Percentiles rank a stretch among this genome's conserved stretches.
Conservation (phyloP, 2,113 vertebrate species). For the Oxyura jamaicensis region DNA sequence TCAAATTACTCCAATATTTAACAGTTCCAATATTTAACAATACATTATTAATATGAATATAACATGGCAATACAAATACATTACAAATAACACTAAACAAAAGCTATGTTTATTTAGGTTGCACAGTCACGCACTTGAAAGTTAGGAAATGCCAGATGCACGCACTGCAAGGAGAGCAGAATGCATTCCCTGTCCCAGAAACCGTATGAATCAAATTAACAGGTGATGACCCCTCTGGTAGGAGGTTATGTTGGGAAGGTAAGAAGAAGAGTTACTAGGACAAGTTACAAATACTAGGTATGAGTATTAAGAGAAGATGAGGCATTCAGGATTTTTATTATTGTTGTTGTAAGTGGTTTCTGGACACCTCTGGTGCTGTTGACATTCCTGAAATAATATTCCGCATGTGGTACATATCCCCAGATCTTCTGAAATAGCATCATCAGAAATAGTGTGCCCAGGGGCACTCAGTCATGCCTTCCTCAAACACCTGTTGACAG, state of each 20-base stretch:
- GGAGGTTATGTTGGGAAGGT: not conserved
- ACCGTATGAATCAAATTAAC: conserved; percentile 33
- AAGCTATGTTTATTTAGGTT: not conserved
- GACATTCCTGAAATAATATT: not conserved
- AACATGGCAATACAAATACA: not conserved
- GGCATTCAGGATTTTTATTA: not conserved
- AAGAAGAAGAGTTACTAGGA: not conserved
- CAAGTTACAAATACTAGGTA: not conserved
- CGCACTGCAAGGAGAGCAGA: not conserved
- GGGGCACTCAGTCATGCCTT: not conserved
- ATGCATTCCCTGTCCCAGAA: not conserved
- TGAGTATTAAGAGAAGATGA: not conserved
- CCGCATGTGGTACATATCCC: not conserved
- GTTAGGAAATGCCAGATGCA: conserved; percentile 5
- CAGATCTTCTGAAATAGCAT: not conserved
- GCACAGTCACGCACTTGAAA: not conserved
- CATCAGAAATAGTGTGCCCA: not conserved
- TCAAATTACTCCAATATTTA: conserved; percentile 6
- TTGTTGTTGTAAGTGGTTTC: not conserved
- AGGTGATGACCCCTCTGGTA: conserved; percentile 16
- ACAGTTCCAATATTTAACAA: not conserved
- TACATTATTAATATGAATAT: conserved; percentile 5
- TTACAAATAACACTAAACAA: not conserved
- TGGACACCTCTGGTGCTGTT: not conserved
- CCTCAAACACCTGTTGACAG: not conserved